Conservation (phyloP, 2,888 invertebrate genomes). For the Xestoiulus laeticollis region DNA sequence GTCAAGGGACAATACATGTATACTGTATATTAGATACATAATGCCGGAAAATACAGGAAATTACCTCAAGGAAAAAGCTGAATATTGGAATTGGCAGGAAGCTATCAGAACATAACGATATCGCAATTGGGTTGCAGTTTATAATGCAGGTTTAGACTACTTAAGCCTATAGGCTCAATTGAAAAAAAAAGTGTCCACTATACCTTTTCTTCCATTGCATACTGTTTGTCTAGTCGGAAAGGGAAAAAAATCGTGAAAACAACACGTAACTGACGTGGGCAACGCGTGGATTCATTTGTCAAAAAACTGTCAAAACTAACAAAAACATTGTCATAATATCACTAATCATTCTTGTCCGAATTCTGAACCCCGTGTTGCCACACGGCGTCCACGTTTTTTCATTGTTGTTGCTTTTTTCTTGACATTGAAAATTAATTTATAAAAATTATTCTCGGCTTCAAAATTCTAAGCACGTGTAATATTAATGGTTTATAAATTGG, state of each 20-base stretch:
- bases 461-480: slow-evolving; percentile 11
- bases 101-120: neutral
- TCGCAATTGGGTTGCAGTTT: neutral
- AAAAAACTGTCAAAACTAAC: slow-evolving; percentile 46
- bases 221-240: slow-evolving; percentile 6
- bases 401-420: neutral
- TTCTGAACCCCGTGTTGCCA: slow-evolving; percentile 15
- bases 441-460: slow-evolving; percentile 28
- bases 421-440: slow-evolving; percentile 23
- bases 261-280: slow-evolving; percentile 24
- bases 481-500: slow-evolving; percentile 34
- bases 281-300: slow-evolving; percentile 21
- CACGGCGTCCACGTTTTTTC: neutral
- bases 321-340: slow-evolving; percentile 48
- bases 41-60: neutral
- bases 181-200: neutral
- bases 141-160: neutral
- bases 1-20: slow-evolving; percentile 20
- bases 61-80: neutral
- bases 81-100: neutral
- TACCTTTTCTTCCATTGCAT: slow-evolving; percentile 27
- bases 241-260: neutral
- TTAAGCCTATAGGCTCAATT: neutral
- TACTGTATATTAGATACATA: neutral
- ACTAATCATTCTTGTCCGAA: slow-evolving; percentile 33